phyloP scores from a whole-genome alignment of 2,113 vertebrate species.

The Ceratotherium simum region DNA sequence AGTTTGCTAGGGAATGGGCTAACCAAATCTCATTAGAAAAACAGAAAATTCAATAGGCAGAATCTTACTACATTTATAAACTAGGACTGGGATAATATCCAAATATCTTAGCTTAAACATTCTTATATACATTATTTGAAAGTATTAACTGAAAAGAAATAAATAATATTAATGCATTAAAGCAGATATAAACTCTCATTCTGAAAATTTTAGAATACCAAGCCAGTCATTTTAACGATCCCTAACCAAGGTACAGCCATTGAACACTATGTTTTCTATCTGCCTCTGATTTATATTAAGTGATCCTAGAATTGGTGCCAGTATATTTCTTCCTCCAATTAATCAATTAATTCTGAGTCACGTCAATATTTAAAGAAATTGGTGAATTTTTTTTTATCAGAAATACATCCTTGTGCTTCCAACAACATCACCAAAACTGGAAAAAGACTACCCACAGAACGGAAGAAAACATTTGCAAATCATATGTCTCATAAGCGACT shows the following conservation, averaged over 20 bases:
- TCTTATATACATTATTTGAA: constrained; percentile 30
- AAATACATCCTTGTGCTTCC: background rate
- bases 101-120: constrained; percentile 61
- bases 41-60: constrained; percentile 66
- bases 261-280: background rate
- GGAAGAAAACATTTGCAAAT: constrained; percentile 11
- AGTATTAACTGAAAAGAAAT: constrained; percentile 25
- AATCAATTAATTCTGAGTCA: background rate
- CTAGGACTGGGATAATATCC: constrained; percentile 60
- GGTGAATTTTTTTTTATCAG: background rate
- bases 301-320: background rate
- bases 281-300: background rate
- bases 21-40: constrained; percentile 78
- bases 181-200: constrained; percentile 50
- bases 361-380: background rate
- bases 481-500: background rate
- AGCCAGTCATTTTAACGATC: background rate
- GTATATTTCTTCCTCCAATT: background rate
- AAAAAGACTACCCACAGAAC: background rate
- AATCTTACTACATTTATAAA: constrained; percentile 76
- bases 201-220: constrained; percentile 25
- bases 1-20: constrained; percentile 66
- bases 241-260: background rate
- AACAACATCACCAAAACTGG: background rate
- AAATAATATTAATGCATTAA: constrained; percentile 3